Evolutionary conservation across 1,140 invertebrate genomes (phyloP), one percentile per base, ranked within the genome.

Genomic region (Contarinia nasturtii): DNA sequence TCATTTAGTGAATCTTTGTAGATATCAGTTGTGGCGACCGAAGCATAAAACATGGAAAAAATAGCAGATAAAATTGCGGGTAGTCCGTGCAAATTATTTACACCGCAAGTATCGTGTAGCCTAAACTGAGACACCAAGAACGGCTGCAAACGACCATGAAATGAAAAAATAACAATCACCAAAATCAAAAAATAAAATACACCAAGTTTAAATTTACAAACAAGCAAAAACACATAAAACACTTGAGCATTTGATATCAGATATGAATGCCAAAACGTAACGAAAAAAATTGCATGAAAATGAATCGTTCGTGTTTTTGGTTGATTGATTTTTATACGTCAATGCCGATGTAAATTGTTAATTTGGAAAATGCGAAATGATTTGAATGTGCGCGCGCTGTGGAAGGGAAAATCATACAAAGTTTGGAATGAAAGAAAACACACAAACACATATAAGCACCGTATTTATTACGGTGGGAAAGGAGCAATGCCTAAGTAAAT

Each of bases 31-130:
- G 72, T 75, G 1, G 85, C 88, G 7, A 86, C 52, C 8, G 69
- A 72, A 8, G 88, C 82, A 57, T 83, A 77, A 14, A 92, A 57
- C 1, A 77, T 76, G 1, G 86, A 81, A 21, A 83, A 73, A 34
- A 95, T 57, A 37, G 78, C 90, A 4, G 84, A 88, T 15, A 91
- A 64, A 2, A 96, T 58, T 14, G 86, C 91, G 0, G 93, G 92
- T 81, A 96, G 88, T 1, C 92, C 93, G 57, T 97, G 92, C 10
- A 97, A 73, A 67, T 96, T 96, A 67, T 96, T 77, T 0, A 96
- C 89, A 2, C 93, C 93, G 60, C 91, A 96, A 1, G 91, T 95
- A 62, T 96, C 92, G 57, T 88, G 80, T 37, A 96, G 66, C 44
- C 77, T 73, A 3, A 86, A 58, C 43, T 71, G 75, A 34, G 68